Base-by-base conservation (phyloP, 2,888 invertebrate species). In the Alcis repandata region DNA sequence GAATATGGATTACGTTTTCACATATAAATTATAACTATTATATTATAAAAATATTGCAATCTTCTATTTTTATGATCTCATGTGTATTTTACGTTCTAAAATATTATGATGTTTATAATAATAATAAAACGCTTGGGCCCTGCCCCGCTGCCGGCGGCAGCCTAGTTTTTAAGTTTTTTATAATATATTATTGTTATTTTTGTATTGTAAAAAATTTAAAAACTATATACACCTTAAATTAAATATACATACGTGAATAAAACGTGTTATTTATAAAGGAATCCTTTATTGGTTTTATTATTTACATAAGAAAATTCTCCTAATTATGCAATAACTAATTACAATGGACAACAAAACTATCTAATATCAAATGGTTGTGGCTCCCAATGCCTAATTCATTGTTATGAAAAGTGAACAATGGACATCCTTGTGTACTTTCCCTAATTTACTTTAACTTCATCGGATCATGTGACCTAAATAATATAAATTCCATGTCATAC, bases 261-360 rank as follows among this genome's bases (percentile, higher is more conserved):
- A 88, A 86, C 83, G 81, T 80, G 76, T 70, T 48, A 71, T 72
- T 72, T 88, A 89, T 88, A 90, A 91, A 90, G 88, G 84, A 89
- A 86, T 85, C 85, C 87, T 92, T 91, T 91, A 91, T 91, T 65
- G 38, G 59, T 60, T 90, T 83, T 88, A 85, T 87, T 92, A 92
- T 92, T 91, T 92, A 92, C 92, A 92, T 91, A 90, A 87, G 89
- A 91, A 89, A 90, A 91, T 91, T 91, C 91, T 85, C 89, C 91
- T 91, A 91, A 88, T 88, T 87, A 88, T 80, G 87, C 80, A 84
- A 83, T 85, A 86, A 89, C 91, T 90, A 90, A 89, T 89, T 90
- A 91, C 91, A 91, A 85, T 84, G 84, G 86, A 91, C 89, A 92
- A 91, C 89, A 90, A 90, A 88, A 79, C 86, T 89, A 90, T 86